These are phyloP conservation scores for Spodoptera littoralis DNA, from an alignment of 2,888 invertebrate genomes.

Conservation along the genomic window DNA sequence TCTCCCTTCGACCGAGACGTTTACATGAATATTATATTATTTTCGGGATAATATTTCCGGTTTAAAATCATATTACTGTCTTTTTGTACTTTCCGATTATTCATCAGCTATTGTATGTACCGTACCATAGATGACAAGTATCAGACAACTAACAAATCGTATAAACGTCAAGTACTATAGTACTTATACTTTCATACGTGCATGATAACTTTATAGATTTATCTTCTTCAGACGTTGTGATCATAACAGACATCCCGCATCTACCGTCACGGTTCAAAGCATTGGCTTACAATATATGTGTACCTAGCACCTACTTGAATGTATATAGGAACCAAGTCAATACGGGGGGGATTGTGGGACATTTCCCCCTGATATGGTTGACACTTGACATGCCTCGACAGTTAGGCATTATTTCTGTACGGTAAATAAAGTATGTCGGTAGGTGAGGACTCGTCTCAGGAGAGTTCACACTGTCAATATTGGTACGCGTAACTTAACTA, in stretches of 20 bases:
- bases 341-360: not conserved
- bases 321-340: not conserved
- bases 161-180: slow-evolving; percentile 1
- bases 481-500: slow-evolving; percentile 15
- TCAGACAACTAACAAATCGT: slow-evolving; percentile 1
- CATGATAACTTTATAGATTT: slow-evolving; percentile 8
- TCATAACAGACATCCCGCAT: slow-evolving; percentile 35
- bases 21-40: too few species aligned
- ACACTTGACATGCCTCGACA: slow-evolving; percentile 2
- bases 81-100: slow-evolving; percentile 2
- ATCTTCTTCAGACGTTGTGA: slow-evolving; percentile 24
- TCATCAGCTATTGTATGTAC: not conserved
- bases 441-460: slow-evolving; percentile 10
- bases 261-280: slow-evolving; percentile 35
- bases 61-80: not conserved
- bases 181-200: slow-evolving; percentile 1
- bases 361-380: slow-evolving; percentile 8
- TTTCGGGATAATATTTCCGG: slow-evolving; percentile 1
- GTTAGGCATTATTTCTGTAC: slow-evolving; percentile 8
- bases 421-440: slow-evolving; percentile 1
- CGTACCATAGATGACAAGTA: not conserved
- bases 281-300: slow-evolving; percentile 5
- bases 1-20: too few species aligned
- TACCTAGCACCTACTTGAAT: slow-evolving; percentile 6
- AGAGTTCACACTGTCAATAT: slow-evolving; percentile 9